Percentiles rank a stretch among this genome's conserved stretches.
Conservation (phyloP, 1,140 invertebrate genomes). For the Lutraria rhynchaena region DNA sequence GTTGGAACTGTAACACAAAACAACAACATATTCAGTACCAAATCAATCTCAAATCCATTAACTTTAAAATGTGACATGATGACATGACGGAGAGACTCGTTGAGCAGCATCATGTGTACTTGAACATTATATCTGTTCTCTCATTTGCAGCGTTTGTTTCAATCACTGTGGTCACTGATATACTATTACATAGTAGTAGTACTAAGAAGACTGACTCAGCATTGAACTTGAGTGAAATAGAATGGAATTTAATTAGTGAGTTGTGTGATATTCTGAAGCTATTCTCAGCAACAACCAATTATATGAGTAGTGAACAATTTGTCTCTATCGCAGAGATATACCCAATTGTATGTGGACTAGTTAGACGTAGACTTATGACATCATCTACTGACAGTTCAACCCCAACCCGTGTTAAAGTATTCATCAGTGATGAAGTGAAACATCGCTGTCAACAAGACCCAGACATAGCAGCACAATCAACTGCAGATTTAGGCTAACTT, state of each 20-base stretch:
- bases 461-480: neutral
- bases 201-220: conserved; percentile 29
- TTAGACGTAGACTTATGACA: neutral
- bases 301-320: conserved; percentile 21
- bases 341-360: conserved; percentile 32
- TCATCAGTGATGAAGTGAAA: neutral
- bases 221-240: conserved; percentile 12
- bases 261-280: conserved; percentile 11
- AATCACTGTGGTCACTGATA: conserved; percentile 38
- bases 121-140: too few relatives aligned
- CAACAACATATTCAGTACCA: too few relatives aligned
- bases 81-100: too few relatives aligned
- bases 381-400: neutral
- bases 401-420: neutral
- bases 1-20: too few relatives aligned
- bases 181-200: conserved; percentile 11
- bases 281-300: conserved; percentile 26
- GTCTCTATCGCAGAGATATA: conserved; percentile 24
- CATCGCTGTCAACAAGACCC: neutral
- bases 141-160: too few relatives aligned
- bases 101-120: too few relatives aligned
- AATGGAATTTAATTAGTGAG: conserved; percentile 31
- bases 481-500: neutral
- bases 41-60: too few relatives aligned
- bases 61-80: too few relatives aligned